Percentiles rank a stretch among this genome's conserved stretches.
Evolutionary conservation across 1,140 invertebrate species (phyloP).

Genomic region (Popillia japonica): DNA sequence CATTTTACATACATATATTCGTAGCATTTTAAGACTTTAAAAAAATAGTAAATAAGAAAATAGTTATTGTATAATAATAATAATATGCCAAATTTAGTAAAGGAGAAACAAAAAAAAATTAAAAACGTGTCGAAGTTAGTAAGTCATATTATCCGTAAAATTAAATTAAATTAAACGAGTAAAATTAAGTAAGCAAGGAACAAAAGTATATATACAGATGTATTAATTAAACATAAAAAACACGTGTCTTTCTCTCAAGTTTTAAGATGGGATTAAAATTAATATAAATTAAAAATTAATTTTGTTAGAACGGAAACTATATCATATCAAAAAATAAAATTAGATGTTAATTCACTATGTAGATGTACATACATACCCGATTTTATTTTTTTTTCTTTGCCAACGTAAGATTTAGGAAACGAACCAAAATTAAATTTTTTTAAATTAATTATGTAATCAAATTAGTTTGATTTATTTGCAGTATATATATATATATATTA

Average conservation of each 20-base stretch:
- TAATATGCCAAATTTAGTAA: not conserved
- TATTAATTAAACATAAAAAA: not conserved
- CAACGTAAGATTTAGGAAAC: not conserved
- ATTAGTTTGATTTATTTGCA: too few relatives aligned
- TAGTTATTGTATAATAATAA: not conserved
- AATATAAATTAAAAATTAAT: not conserved
- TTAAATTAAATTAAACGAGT: not conserved
- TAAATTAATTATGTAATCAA: too few relatives aligned
- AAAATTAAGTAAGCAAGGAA: not conserved
- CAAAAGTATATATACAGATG: too few relatives aligned
- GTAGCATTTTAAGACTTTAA: not conserved
- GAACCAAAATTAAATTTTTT: too few relatives aligned
- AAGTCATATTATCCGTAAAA: too few relatives aligned
- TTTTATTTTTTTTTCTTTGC: not conserved
- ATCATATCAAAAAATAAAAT: conserved; percentile 29
- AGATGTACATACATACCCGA: not conserved
- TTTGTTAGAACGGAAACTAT: not conserved
- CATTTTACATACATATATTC: conserved; percentile 6
- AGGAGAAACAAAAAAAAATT: not conserved
- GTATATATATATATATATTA: too few relatives aligned
- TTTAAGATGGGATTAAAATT: not conserved
- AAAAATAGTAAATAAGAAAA: not conserved
- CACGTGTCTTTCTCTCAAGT: not conserved
- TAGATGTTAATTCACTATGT: not conserved
- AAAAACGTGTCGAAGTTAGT: not conserved